These are phyloP conservation scores for Hypocryptadius cinnamomeus DNA, from an alignment of 2,113 vertebrate species.

Conservation along the genomic window DNA sequence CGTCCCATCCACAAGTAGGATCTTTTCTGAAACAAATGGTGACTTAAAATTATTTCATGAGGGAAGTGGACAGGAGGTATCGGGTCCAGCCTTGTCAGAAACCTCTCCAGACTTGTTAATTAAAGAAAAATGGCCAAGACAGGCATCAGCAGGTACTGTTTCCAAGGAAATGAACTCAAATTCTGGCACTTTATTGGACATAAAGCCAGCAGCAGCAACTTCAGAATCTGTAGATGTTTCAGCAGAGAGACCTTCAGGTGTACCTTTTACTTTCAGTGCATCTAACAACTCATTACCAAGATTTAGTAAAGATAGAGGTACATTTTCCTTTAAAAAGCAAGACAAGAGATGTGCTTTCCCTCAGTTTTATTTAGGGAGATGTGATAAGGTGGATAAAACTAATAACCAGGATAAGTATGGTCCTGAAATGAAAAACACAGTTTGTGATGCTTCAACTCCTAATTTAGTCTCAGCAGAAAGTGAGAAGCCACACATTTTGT, in stretches of 20 bases:
- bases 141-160: not conserved
- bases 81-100: not conserved
- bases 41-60: not conserved
- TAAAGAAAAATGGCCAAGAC: not conserved
- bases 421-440: not conserved
- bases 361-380: slow-evolving; percentile 27
- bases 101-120: not conserved
- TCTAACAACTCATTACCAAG: not conserved
- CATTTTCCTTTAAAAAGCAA: not conserved
- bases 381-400: not conserved
- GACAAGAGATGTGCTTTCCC: slow-evolving; percentile 2
- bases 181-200: not conserved
- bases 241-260: not conserved
- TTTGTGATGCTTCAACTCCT: not conserved
- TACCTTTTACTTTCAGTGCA: not conserved
- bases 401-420: not conserved
- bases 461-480: not conserved
- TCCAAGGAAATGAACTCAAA: not conserved
- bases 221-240: not conserved
- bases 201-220: not conserved
- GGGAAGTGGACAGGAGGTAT: not conserved
- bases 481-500: not conserved
- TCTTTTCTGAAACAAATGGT: not conserved
- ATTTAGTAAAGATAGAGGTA: not conserved
- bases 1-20: not conserved